A percentile compares a stretch with the other conserved stretches of the same genome.
phyloP scores from a whole-genome alignment of 2,113 vertebrate species.

The Panthera tigris region DNA sequence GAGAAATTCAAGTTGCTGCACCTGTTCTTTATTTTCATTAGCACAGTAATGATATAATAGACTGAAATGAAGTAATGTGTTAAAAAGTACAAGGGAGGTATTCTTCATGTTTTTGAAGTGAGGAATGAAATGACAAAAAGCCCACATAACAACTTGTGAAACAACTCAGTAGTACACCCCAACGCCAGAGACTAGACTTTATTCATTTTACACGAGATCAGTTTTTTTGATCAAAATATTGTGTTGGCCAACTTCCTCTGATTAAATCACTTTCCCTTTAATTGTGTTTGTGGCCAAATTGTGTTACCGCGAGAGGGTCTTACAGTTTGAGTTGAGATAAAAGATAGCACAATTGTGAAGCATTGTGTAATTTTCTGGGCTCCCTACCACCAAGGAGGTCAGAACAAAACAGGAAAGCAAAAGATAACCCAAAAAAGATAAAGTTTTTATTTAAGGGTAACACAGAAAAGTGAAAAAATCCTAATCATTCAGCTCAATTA shows the following conservation, averaged over 20 bases:
- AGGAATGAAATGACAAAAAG: neutral
- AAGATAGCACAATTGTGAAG: neutral
- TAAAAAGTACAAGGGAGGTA: neutral
- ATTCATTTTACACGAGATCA: neutral
- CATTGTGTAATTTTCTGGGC: neutral
- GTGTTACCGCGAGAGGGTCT: neutral
- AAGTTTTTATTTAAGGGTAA: neutral
- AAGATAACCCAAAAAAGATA: neutral
- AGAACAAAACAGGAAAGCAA: neutral
- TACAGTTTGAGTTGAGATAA: neutral
- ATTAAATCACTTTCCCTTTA: neutral
- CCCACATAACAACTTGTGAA: neutral
- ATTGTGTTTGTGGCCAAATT: neutral
- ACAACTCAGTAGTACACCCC: neutral
- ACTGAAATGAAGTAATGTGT: neutral
- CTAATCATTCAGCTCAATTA: neutral
- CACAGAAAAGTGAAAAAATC: neutral
- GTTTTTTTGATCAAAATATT: constrained; percentile 15
- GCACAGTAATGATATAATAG: neutral
- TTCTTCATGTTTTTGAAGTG: neutral
- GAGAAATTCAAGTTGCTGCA: neutral
- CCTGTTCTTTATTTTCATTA: neutral
- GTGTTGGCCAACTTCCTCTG: neutral
- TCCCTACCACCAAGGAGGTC: neutral
- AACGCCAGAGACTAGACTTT: neutral